These are phyloP conservation scores for Heterotis niloticus DNA, from an alignment of 2,113 vertebrate genomes.

Conservation along the genomic window DNA sequence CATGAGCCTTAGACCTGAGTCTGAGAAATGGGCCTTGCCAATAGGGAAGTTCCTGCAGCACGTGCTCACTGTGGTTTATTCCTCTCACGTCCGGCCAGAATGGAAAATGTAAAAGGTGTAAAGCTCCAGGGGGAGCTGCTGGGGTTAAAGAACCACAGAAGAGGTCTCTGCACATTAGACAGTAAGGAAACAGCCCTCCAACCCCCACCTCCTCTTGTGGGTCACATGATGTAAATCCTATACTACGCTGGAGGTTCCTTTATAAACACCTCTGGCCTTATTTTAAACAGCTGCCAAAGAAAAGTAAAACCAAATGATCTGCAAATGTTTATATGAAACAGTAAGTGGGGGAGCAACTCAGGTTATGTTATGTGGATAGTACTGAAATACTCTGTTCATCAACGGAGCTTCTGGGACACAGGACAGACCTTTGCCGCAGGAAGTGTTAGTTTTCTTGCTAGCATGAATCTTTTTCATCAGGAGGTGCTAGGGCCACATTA, in stretches of 20 bases:
- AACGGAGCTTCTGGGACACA: not conserved
- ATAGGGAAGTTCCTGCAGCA: not conserved
- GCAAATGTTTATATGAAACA: slow-evolving; percentile 34
- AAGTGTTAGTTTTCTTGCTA: not conserved
- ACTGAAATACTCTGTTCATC: not conserved
- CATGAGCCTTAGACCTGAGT: too few relatives aligned
- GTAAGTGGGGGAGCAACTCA: slow-evolving; percentile 30
- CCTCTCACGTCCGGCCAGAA: not conserved
- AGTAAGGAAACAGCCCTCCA: not conserved
- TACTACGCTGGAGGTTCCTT: slow-evolving; percentile 7
- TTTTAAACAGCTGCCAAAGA: slow-evolving; percentile 24
- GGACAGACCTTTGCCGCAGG: not conserved
- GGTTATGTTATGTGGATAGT: slow-evolving; percentile 16
- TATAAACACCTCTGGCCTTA: slow-evolving; percentile 29
- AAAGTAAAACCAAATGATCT: slow-evolving; percentile 22
- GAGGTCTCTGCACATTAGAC: not conserved
- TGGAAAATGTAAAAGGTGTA: slow-evolving; percentile 5
- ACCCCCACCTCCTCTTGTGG: not conserved
- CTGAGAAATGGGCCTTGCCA: not conserved
- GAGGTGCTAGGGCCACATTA: not conserved
- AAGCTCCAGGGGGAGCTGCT: not conserved
- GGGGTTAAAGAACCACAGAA: slow-evolving; percentile 18
- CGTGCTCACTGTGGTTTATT: not conserved
- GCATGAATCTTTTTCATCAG: slow-evolving; percentile 21
- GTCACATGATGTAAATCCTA: slow-evolving; percentile 1